Percentiles rank a stretch among this genome's conserved stretches.
phyloP scores from a whole-genome alignment of 2,113 vertebrate species.

The Heterocephalus glaber region DNA sequence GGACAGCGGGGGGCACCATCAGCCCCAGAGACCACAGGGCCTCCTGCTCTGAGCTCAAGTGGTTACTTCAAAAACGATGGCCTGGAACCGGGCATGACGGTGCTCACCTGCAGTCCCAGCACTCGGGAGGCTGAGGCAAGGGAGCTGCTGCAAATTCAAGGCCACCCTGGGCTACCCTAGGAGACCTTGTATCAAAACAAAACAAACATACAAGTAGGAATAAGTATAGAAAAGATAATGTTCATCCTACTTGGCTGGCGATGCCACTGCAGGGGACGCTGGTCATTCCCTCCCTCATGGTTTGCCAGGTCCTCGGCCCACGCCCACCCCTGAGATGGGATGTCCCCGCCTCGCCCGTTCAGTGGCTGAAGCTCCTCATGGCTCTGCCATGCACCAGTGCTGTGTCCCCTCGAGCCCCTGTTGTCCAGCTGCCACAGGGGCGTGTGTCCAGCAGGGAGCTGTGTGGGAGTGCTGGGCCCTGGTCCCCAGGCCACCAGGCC shows the following conservation, averaged over 20 bases:
- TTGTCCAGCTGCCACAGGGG: fast-evolving
- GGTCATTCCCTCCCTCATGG: fast-evolving
- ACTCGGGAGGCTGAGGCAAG: neutral
- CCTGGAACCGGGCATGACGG: neutral
- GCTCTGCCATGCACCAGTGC: fast-evolving
- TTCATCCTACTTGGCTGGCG: neutral
- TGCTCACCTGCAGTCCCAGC: neutral
- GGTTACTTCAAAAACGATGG: neutral
- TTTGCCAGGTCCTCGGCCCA: neutral
- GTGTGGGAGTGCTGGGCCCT: neutral
- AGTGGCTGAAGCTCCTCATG: fast-evolving
- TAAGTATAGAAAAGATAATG: neutral
- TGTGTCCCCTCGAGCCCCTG: neutral
- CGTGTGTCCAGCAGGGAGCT: fast-evolving
- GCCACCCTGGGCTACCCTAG: neutral
- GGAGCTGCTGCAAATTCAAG: neutral
- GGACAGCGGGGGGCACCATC: neutral
- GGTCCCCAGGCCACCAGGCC: neutral
- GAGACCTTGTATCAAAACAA: neutral
- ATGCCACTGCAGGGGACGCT: fast-evolving
- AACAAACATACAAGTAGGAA: neutral
- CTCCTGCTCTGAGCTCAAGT: neutral
- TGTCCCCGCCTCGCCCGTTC: neutral
- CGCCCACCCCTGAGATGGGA: neutral
- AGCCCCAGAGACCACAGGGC: neutral